phyloP scores from a whole-genome alignment of 1,140 invertebrate genomes.

The Philaenus spumarius region DNA sequence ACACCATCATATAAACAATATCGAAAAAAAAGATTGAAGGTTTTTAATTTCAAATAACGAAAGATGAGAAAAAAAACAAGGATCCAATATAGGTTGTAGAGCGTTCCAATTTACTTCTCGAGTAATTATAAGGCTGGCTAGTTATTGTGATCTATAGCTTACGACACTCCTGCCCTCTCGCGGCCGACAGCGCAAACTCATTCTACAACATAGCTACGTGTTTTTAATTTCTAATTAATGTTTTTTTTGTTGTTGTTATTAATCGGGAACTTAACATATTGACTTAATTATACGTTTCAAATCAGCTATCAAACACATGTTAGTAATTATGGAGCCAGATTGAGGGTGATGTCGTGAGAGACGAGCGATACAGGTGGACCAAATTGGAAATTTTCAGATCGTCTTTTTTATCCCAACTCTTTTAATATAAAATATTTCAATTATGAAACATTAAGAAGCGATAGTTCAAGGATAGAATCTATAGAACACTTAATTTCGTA shows the following conservation, averaged over 20 bases:
- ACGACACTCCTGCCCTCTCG: constrained; percentile 2
- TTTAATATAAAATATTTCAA: too few species aligned
- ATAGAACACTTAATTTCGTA: too few species aligned
- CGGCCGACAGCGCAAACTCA: too few species aligned
- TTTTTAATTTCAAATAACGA: constrained; percentile 16
- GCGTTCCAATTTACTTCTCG: constrained; percentile 6
- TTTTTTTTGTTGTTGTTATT: constrained; percentile 15
- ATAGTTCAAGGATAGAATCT: too few species aligned
- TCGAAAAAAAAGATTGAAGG: constrained; percentile 6
- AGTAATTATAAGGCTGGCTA: constrained; percentile 5
- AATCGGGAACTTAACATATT: constrained; percentile 18
- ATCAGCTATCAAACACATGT: constrained; percentile 12
- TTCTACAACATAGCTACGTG: background rate
- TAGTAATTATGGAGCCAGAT: constrained; percentile 8
- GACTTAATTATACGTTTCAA: constrained; percentile 15
- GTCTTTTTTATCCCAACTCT: too few species aligned
- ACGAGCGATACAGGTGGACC: too few species aligned
- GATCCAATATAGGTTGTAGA: constrained; percentile 7
- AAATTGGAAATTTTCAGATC: too few species aligned
- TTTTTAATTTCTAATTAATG: constrained; percentile 13
- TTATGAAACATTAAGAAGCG: too few species aligned
- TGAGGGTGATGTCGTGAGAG: background rate
- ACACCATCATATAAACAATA: constrained; percentile 13
- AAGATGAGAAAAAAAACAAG: constrained; percentile 6
- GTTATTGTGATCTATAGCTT: constrained; percentile 7